Base-by-base conservation (phyloP, 2,113 vertebrate genomes). In the Gavialis gangeticus region DNA sequence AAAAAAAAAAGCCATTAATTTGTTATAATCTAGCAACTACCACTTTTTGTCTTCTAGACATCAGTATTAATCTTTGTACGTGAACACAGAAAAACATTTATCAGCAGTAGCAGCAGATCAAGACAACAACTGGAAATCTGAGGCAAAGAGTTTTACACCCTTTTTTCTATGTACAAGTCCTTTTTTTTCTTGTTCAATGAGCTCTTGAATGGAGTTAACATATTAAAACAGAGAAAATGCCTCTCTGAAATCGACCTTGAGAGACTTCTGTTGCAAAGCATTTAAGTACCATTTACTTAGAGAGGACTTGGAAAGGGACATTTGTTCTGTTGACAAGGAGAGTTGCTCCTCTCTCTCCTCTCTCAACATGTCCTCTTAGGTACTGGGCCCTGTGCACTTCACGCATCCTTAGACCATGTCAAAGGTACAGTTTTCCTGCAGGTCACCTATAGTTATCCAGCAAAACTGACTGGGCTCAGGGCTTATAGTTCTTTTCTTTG, bases 101-200 rank as follows among this genome's bases (percentile, higher is more conserved):
- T 80, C 80, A 88, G 88, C 13, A 88, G 12, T 37, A 85, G 14
- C 27, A 77, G 79, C 34, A 83, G 80, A 71, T 92, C 4, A 15
- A 95, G 62, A 5, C 24, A 54, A 63, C 95, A 59, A 71, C 56
- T 93, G 21, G 60, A 94, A 95, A 79, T 93, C 92, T 92, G 94
- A 82, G 3, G 3, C 28, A 63, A 25, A 55, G 79, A 79, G 79
- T n/a, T 79, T 77, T 78, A 24, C 91, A 81, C 85, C 2, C 66
- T 46, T 46, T 37, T 46, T 67, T 64, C 19, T 3, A 10, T 63
- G 62, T 85, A n/a, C 46, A 73, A 93, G 8, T 2, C 4, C 9
- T 24, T 76, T 28, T 69, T 90, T 37, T n/a, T 14, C 80, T 25
- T 6, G 82, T 25, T 24, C 2, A 34, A 1, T 82, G 46, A 66